phyloP scores from a whole-genome alignment of 2,888 invertebrate genomes.

The Anarsia innoxiella region DNA sequence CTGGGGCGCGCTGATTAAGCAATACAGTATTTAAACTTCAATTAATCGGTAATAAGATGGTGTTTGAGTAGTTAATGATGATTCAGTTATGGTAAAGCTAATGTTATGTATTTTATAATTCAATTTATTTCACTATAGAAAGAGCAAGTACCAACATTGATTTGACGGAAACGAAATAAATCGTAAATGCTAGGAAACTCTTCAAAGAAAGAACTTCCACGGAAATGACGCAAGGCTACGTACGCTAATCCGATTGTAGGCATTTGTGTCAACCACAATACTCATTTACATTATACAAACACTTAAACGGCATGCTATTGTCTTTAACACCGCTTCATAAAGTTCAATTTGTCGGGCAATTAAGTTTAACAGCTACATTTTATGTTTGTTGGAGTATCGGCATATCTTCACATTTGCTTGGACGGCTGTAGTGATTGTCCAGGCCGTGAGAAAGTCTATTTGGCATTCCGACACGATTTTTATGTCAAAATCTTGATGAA shows the following conservation, averaged over 20 bases:
- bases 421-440: too few species aligned
- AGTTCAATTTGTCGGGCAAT: conserved; percentile 18
- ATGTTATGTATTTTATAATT: too few species aligned
- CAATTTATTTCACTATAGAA: too few species aligned
- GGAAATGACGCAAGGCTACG: conserved; percentile 5
- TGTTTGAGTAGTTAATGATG: too few species aligned
- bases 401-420: conserved; percentile 55
- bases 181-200: too few species aligned
- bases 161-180: too few species aligned
- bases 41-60: too few species aligned
- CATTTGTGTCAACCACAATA: conserved; percentile 10
- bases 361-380: conserved; percentile 21
- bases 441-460: conserved; percentile 54
- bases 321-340: conserved; percentile 15
- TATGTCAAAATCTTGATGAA: background rate
- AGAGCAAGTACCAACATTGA: too few species aligned
- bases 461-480: conserved; percentile 32
- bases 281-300: conserved; percentile 3
- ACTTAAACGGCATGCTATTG: conserved; percentile 8
- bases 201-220: conserved; percentile 12
- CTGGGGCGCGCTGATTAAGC: too few species aligned
- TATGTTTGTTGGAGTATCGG: conserved; percentile 32
- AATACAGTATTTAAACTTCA: too few species aligned
- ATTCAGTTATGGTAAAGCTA: too few species aligned
- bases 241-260: conserved; percentile 20